Evolutionary conservation across 2,113 vertebrate genomes (phyloP).

Genomic region (Rallus limicola): DNA sequence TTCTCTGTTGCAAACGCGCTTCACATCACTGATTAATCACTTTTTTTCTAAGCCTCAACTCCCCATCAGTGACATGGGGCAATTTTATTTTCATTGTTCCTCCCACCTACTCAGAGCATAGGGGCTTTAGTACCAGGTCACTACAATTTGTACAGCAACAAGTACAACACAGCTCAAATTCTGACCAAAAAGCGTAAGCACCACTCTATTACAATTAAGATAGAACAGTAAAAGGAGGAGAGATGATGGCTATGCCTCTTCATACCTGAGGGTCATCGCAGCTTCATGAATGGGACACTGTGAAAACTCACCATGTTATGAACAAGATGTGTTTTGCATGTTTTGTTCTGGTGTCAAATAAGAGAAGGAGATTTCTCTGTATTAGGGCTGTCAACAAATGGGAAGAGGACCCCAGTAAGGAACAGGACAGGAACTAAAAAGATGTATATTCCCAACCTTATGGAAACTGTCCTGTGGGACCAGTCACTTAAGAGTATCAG

Average conservation of each 20-base stretch:
- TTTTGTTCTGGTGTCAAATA: background rate
- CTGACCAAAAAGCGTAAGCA: background rate
- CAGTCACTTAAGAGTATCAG: background rate
- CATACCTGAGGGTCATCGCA: background rate
- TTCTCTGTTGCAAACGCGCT: background rate
- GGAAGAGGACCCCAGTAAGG: background rate
- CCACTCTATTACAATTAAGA: background rate
- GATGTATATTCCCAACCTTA: background rate
- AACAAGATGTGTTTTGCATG: background rate
- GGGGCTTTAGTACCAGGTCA: background rate
- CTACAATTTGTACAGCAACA: background rate
- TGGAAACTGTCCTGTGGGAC: background rate
- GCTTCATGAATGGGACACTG: background rate
- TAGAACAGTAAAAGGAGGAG: background rate
- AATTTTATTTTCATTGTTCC: background rate
- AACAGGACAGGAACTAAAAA: background rate
- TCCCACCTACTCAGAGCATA: fast-evolving
- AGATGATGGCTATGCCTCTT: background rate
- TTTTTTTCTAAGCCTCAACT: background rate
- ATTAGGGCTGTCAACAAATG: background rate
- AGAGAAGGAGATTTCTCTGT: background rate
- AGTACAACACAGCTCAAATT: background rate
- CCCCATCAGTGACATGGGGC: background rate
- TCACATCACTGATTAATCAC: background rate
- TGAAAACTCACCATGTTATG: no score